Base-by-base conservation (phyloP, 2,888 invertebrate genomes). In the Ommatoiulus sabulosus region DNA sequence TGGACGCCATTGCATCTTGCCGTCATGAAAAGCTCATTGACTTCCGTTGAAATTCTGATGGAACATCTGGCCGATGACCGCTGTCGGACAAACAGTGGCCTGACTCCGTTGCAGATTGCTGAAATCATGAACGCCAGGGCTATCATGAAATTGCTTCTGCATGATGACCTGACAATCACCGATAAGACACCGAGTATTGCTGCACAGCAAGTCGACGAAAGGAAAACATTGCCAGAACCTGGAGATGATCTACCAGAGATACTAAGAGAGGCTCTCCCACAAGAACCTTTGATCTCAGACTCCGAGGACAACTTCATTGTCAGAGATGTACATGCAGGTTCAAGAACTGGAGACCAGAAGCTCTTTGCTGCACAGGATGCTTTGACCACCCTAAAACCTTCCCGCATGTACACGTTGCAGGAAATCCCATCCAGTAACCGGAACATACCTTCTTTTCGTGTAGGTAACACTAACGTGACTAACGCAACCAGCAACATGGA, bases 1-100 rank as follows among this genome's bases (percentile, higher is more conserved):
- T 80, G 80, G 80, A 80, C 35, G 35, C 80, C 80, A 0, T 80
- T 80, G 35, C 80, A 80, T 24, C 80, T 80, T 80, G 80, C 80
- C 10, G 35, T 43, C 10, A 80, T 80, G 35, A 80, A 15, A 24
- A 80, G 35, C 35, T 80, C 80, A 1, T 1, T 35, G 5, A 35
- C 35, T 80, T 80, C 35, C 12, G 80, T 80, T 35, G 35, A 43
- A 43, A 43, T 43, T 12, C 35, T 80, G 35, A 80, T 80, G 12
- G 35, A 80, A 15, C 10, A 80, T 80, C 15, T 4, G 1, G 35
- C 80, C 35, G 15, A 4, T 35, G 15, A 35, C 35, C 35, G 35
- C 15, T 12, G 12, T 15, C 3, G 3, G 3, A 80, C 80, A 80
- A 35, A 4, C 15, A 15, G 80, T 15, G 35, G 35, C 12, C 3